These are phyloP conservation scores for Amiota communis DNA, from an alignment of 2,888 invertebrate genomes.

Conservation along the genomic window DNA sequence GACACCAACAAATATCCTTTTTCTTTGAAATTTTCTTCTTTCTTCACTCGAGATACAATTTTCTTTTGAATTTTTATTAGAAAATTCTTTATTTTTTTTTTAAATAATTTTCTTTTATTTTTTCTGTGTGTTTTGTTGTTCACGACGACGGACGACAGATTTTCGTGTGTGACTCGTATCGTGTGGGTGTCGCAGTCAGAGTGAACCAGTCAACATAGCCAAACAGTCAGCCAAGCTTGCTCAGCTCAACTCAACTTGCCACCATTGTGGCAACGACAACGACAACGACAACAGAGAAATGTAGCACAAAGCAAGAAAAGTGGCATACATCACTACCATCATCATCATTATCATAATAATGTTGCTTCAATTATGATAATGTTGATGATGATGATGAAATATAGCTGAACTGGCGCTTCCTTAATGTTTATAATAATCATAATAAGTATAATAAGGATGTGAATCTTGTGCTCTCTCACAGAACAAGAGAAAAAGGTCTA, in stretches of 20 bases:
- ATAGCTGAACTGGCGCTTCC: too few relatives aligned
- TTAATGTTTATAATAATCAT: too few relatives aligned
- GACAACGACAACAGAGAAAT: conserved; percentile 3
- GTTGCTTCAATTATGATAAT: too few relatives aligned
- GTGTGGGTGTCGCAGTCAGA: conserved; percentile 31
- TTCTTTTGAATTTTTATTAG: neutral
- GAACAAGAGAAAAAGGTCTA: too few relatives aligned
- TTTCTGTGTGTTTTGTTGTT: conserved; percentile 5
- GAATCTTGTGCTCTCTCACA: too few relatives aligned
- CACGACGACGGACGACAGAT: neutral
- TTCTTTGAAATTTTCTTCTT: neutral
- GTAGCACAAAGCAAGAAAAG: neutral
- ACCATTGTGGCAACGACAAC: conserved; percentile 8
- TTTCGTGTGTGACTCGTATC: conserved; percentile 15
- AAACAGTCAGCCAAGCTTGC: conserved; percentile 2
- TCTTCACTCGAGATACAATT: neutral
- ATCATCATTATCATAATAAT: too few relatives aligned
- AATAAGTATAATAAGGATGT: too few relatives aligned
- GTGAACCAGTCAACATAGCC: conserved; percentile 10
- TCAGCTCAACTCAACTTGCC: conserved; percentile 8
- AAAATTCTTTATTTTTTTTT: neutral
- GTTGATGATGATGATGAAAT: too few relatives aligned
- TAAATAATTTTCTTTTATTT: neutral
- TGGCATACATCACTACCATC: too few relatives aligned
- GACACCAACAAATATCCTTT: neutral